Conservation (phyloP, 2,888 invertebrate species). For the Hesperia comma region DNA sequence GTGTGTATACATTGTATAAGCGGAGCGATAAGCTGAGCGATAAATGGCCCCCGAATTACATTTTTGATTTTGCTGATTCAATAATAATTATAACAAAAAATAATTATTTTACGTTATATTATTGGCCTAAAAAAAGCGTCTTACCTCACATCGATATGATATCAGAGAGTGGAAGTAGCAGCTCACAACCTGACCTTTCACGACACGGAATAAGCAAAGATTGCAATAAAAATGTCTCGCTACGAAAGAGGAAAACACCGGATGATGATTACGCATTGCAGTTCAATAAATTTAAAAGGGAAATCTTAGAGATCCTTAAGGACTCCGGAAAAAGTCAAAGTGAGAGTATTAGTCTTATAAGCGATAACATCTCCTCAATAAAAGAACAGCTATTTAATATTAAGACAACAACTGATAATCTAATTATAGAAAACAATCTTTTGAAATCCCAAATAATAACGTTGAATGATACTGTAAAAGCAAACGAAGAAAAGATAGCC, state of each 20-base stretch:
- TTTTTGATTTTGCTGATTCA: too few species aligned
- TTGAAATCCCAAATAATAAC: neutral
- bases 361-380: neutral
- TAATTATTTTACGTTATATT: too few species aligned
- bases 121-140: too few species aligned
- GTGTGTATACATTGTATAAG: too few species aligned
- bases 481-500: neutral
- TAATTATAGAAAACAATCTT: neutral
- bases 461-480: neutral
- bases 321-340: neutral
- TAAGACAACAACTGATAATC: neutral
- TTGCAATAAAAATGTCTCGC: too few species aligned
- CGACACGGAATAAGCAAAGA: too few species aligned
- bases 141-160: too few species aligned
- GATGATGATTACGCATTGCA: neutral
- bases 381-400: neutral
- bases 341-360: neutral
- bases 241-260: neutral
- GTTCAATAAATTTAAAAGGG: neutral
- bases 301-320: neutral
- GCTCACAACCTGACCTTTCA: too few species aligned
- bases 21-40: too few species aligned
- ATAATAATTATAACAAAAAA: too few species aligned
- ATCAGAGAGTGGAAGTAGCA: too few species aligned
- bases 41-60: too few species aligned